Base-by-base conservation (phyloP, 2,888 invertebrate genomes). In the Sinelater perroti region DNA sequence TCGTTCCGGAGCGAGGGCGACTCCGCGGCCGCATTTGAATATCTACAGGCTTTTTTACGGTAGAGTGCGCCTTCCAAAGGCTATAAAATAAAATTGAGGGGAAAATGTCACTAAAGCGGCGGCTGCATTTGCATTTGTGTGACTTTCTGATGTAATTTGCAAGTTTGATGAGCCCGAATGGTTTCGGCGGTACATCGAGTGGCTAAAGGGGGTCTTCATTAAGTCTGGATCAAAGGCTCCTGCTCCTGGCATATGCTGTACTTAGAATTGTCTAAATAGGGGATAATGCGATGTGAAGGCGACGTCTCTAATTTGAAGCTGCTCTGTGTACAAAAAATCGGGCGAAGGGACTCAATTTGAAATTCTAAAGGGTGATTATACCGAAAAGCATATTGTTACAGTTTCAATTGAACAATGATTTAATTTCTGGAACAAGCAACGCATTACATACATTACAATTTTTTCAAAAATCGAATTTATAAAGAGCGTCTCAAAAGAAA, bases 81-180 rank as follows among this genome's bases (percentile, higher is more conserved):
- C 61, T 46, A 65, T 64, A 62, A 65, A 65, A 62, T 65, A 64
- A 65, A 63, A 65, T 63, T 60, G 62, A 60, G 63, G 63, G 60
- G 56, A 61, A 61, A 61, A 59, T 59, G 61, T 56, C 61, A 56
- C 52, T 59, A 59, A 61, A 59, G 56, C 61, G 61, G 59, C 46
- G 61, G 52, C 61, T 59, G 56, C 56, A 61, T 61, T 61, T 61
- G 61, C 61, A 56, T 61, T 61, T 59, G 59, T 61, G 59, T 40
- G 59, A 60, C 59, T 59, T 61, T 54, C 61, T 59, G 59, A 61
- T 59, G 61, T 59, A 61, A 64, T 64, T 56, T 64, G 62, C 64
- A 64, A 64, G 60, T 64, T 58, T 58, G 60, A 64, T 64, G 52
- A 64, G 57, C 31, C 47, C 31, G 56, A 60, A 51, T 56, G 52